A percentile compares a stretch with the other conserved stretches of the same genome.
These are phyloP conservation scores for Drosophila elegans DNA, from an alignment of 1,140 invertebrate species.

Conservation along the genomic window DNA sequence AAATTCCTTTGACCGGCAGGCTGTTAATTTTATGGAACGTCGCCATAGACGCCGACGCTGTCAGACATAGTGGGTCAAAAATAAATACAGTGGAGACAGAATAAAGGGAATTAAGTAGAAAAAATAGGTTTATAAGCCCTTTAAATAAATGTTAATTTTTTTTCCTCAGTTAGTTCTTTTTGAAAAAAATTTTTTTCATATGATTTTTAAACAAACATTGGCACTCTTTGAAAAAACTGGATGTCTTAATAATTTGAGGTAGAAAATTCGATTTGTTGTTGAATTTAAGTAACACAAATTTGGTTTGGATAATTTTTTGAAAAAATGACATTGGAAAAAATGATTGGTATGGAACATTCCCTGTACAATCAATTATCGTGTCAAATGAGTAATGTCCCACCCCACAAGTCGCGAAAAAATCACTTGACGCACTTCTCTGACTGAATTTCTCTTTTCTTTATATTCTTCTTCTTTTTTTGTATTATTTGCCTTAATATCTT, in stretches of 20 bases:
- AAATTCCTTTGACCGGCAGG: slow-evolving; percentile 62
- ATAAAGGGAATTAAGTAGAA: not conserved
- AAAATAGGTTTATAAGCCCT: too few relatives aligned
- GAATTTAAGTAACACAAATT: too few relatives aligned
- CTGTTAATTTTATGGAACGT: slow-evolving; percentile 45
- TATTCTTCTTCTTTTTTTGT: too few relatives aligned
- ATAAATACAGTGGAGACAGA: not conserved
- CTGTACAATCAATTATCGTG: not conserved
- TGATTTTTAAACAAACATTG: too few relatives aligned
- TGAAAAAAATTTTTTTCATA: too few relatives aligned
- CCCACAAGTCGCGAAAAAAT: not conserved
- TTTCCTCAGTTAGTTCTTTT: too few relatives aligned
- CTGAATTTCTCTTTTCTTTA: too few relatives aligned
- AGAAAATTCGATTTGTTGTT: not conserved
- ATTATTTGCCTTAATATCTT: too few relatives aligned
- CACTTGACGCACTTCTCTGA: not conserved
- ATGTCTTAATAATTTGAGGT: too few relatives aligned
- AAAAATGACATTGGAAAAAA: not conserved
- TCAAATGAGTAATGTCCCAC: not conserved
- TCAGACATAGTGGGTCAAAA: slow-evolving; percentile 12
- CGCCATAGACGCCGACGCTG: slow-evolving; percentile 21
- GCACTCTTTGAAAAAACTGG: too few relatives aligned
- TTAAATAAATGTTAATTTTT: too few relatives aligned
- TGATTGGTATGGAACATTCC: not conserved
- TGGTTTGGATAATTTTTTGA: too few relatives aligned